Conservation (phyloP, 2,888 invertebrate species). For the Alentia gelatinosa region DNA sequence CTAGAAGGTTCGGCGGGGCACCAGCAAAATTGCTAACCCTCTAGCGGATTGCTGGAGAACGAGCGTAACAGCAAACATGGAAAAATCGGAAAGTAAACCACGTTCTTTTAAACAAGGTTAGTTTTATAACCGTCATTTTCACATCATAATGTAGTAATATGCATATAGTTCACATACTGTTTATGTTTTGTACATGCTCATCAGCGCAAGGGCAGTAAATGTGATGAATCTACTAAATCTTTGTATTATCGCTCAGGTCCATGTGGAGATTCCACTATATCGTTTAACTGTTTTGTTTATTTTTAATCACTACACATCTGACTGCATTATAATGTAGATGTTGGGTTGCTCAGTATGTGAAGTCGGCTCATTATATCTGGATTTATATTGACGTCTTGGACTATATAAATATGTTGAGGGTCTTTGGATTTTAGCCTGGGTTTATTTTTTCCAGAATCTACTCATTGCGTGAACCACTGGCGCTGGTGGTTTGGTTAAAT, state of each 20-base stretch:
- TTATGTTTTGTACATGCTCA: neutral
- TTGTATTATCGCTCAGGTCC: neutral
- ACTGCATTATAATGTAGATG: neutral
- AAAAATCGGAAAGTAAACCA: neutral
- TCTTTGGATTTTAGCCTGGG: neutral
- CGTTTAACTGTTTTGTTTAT: no score
- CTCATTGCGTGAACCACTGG: no score
- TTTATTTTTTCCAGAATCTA: neutral
- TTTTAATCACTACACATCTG: neutral
- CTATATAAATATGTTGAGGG: neutral
- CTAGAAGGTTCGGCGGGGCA: no score
- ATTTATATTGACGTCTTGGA: neutral
- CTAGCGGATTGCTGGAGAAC: no score
- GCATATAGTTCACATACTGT: neutral
- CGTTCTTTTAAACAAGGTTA: neutral
- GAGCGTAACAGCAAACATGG: no score
- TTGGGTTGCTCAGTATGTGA: neutral
- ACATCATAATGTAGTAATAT: neutral
- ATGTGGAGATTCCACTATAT: no score
- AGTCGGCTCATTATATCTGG: neutral
- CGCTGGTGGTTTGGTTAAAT: no score
- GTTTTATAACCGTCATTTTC: neutral
- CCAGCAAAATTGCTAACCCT: no score
- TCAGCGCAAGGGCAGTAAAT: neutral
- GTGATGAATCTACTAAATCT: neutral